phyloP scores from a whole-genome alignment of 2,888 invertebrate genomes.

The Ormyrus pomaceus region DNA sequence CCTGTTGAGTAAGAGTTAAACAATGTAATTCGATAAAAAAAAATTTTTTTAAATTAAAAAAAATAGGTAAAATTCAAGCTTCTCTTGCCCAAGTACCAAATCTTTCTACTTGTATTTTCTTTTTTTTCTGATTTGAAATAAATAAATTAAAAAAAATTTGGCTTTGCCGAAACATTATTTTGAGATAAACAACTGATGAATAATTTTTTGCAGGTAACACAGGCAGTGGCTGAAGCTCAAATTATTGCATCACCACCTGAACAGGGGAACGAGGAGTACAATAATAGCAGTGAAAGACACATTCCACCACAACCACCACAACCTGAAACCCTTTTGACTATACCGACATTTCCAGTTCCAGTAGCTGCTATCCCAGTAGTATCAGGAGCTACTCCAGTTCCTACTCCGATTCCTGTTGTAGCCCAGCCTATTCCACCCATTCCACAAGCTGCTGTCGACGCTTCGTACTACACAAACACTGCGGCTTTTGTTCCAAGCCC shows the following conservation, averaged over 20 bases:
- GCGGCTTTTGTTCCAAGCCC: slow-evolving; percentile 78
- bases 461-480: slow-evolving; percentile 72
- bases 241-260: slow-evolving; percentile 74
- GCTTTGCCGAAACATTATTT: no score
- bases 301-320: slow-evolving; percentile 68
- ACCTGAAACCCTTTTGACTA: slow-evolving; percentile 67
- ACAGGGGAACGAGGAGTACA: slow-evolving; percentile 68
- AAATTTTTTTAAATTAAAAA: no score
- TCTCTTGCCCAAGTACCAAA: no score
- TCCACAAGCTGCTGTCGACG: slow-evolving; percentile 68
- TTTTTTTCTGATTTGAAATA: no score
- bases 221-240: slow-evolving; percentile 75
- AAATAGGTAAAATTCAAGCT: no score
- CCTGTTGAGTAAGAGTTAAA: neutral
- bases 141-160: no score
- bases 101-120: no score
- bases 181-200: no score
- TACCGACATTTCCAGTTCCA: slow-evolving; percentile 65
- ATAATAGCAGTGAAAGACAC: slow-evolving; percentile 67
- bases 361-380: slow-evolving; percentile 69
- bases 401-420: slow-evolving; percentile 70
- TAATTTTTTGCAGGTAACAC: slow-evolving; percentile 59
- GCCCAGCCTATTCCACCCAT: slow-evolving; percentile 62
- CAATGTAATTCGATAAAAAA: neutral
- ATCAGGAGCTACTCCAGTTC: slow-evolving; percentile 60